Conservation (phyloP, 2,113 vertebrate genomes). For the Neogale vison region DNA sequence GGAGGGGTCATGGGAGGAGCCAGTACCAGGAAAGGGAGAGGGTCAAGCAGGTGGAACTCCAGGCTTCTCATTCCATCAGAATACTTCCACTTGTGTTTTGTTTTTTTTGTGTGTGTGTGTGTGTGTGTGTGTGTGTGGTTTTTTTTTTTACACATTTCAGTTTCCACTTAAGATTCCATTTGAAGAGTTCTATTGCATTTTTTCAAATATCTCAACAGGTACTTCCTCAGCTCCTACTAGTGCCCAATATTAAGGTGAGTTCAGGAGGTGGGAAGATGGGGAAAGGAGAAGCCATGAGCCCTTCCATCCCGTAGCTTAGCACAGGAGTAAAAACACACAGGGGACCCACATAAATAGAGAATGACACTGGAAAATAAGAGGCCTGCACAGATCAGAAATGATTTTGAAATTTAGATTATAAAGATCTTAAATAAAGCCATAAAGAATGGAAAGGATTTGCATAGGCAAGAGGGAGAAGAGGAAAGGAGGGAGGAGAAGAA, state of each 20-base stretch:
- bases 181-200: not conserved
- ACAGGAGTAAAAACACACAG: not conserved
- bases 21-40: not conserved
- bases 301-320: not conserved
- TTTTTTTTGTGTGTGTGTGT: too few relatives aligned
- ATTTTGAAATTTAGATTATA: not conserved
- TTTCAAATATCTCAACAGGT: not conserved
- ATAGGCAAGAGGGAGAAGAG: not conserved
- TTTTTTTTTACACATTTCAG: not conserved
- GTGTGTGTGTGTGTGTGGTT: too few relatives aligned
- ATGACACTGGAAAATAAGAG: not conserved
- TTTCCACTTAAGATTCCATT: not conserved
- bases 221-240: not conserved
- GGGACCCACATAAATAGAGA: not conserved
- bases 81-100: not conserved
- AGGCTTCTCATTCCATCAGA: not conserved
- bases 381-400: not conserved
- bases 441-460: not conserved
- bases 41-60: not conserved
- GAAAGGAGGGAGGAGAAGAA: not conserved
- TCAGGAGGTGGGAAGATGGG: not conserved
- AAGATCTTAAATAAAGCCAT: not conserved
- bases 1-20: fast-evolving
- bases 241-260: not conserved
- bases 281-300: not conserved